Percentiles rank a stretch among this genome's conserved stretches.
Conservation (phyloP, 2,113 vertebrate species). For the Saguinus imperator region DNA sequence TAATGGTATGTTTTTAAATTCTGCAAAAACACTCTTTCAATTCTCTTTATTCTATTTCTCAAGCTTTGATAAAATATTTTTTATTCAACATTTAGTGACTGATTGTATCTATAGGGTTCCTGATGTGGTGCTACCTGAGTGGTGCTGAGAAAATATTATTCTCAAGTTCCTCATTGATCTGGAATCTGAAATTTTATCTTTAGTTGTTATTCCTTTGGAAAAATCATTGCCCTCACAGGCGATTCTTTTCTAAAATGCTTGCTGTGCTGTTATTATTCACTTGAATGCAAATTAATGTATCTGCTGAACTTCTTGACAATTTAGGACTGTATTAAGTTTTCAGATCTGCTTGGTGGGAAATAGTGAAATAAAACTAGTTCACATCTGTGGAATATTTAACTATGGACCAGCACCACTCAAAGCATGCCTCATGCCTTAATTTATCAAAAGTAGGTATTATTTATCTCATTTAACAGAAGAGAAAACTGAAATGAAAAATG, state of each 20-base stretch:
- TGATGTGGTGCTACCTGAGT: neutral
- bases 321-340: neutral
- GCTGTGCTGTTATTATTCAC: neutral
- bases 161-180: neutral
- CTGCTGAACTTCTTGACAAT: neutral
- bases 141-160: neutral
- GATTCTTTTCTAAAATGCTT: neutral
- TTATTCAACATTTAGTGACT: neutral
- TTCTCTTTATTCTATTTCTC: neutral
- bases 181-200: neutral
- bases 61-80: neutral
- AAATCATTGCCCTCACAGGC: neutral
- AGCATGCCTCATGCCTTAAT: neutral
- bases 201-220: neutral
- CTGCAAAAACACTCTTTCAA: neutral
- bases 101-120: neutral
- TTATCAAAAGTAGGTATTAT: neutral
- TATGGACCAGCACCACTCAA: neutral
- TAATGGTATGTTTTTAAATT: neutral
- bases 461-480: neutral
- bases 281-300: neutral
- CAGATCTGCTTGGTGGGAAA: neutral
- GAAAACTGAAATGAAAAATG: neutral
- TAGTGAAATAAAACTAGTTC: neutral
- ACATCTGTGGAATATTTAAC: neutral